A percentile compares a stretch with the other conserved stretches of the same genome.
Evolutionary conservation across 2,888 invertebrate species (phyloP).

Genomic region (Aphidoletes aphidimyza): DNA sequence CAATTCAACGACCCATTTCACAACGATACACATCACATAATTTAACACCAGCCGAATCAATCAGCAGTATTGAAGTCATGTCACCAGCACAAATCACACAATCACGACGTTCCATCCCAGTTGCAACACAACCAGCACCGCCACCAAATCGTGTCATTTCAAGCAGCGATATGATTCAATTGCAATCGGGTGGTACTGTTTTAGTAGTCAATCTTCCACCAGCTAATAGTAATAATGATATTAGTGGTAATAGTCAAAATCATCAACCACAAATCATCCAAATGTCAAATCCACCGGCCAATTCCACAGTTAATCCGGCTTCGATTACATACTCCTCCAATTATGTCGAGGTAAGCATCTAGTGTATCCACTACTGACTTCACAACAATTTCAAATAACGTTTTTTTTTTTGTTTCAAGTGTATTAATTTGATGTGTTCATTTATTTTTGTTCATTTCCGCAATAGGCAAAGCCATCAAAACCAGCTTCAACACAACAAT

Average conservation of each 20-base stretch:
- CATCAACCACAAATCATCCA: slow-evolving; percentile 57
- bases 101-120: not conserved
- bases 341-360: slow-evolving; percentile 71
- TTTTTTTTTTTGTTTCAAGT: too few species aligned
- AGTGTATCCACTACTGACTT: too few species aligned
- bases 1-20: slow-evolving; percentile 58
- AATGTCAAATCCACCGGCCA: slow-evolving; percentile 60
- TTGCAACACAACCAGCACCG: slow-evolving; percentile 50
- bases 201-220: slow-evolving; percentile 85
- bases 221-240: slow-evolving; percentile 63
- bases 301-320: slow-evolving; percentile 64
- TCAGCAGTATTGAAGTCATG: slow-evolving; percentile 64
- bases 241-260: slow-evolving; percentile 55
- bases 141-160: slow-evolving; percentile 65
- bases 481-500: slow-evolving; percentile 60
- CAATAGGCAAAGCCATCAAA: slow-evolving; percentile 55
- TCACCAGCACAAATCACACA: slow-evolving; percentile 54
- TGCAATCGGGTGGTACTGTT: slow-evolving; percentile 78
- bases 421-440: too few species aligned
- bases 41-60: slow-evolving; percentile 65
- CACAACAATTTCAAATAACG: too few species aligned
- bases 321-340: slow-evolving; percentile 70
- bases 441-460: too few species aligned
- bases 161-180: slow-evolving; percentile 71
- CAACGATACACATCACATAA: slow-evolving; percentile 61